A percentile compares a stretch with the other conserved stretches of the same genome.
Evolutionary conservation across 2,888 invertebrate genomes (phyloP).

Genomic region (Ormyrus labotus): DNA sequence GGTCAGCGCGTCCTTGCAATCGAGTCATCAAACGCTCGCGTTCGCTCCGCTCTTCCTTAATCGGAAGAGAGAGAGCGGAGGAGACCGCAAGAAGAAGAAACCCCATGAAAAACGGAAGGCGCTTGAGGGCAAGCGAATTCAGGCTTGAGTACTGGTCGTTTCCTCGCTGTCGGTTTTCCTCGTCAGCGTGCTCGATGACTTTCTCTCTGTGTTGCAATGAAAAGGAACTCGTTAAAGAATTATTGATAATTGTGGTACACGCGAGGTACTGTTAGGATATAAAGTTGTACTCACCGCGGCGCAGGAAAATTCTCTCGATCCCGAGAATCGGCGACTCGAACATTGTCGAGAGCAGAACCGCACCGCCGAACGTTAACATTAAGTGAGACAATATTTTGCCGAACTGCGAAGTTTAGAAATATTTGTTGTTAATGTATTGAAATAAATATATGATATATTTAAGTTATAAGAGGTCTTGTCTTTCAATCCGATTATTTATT

Average conservation of each 20-base stretch:
- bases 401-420: constrained; percentile 75
- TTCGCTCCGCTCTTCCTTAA: not conserved
- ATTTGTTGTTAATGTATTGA: constrained; percentile 41
- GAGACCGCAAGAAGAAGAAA: not conserved
- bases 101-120: not conserved
- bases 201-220: constrained; percentile 55
- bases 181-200: constrained; percentile 55
- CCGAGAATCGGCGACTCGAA: constrained; percentile 86
- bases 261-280: not conserved
- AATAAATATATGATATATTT: constrained; percentile 43
- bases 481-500: not conserved
- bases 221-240: constrained; percentile 1
- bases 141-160: constrained; percentile 58
- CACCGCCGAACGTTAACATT: constrained; percentile 80
- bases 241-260: not conserved
- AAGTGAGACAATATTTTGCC: constrained; percentile 79
- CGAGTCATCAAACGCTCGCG: not conserved
- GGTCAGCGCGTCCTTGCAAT: not conserved
- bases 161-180: constrained; percentile 63
- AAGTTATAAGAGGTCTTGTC: constrained; percentile 29
- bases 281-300: constrained; percentile 73
- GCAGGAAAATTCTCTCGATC: constrained; percentile 82
- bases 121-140: constrained; percentile 36
- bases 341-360: constrained; percentile 80
- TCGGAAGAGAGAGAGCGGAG: not conserved